These are phyloP conservation scores for Eretmochelys imbricata DNA, from an alignment of 2,113 vertebrate genomes.

Conservation along the genomic window DNA sequence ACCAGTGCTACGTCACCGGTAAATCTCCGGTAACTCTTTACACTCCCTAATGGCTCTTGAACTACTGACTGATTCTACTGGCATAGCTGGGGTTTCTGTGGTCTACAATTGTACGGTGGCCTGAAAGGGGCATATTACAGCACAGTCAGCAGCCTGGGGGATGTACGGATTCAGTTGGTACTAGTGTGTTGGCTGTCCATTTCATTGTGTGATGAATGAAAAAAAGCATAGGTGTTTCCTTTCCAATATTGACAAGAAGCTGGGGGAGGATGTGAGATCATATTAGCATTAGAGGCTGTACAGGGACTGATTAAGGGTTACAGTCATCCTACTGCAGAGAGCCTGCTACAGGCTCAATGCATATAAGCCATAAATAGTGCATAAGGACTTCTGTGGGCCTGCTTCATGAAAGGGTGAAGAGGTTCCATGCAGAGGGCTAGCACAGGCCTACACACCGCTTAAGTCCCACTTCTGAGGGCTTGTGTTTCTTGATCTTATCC, in stretches of 20 bases:
- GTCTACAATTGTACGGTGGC: constrained; percentile 30
- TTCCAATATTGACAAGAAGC: constrained; percentile 1
- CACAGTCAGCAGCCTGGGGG: not conserved
- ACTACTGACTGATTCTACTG: not conserved
- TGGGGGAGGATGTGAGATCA: not conserved
- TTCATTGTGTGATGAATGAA: not conserved
- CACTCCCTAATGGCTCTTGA: not conserved
- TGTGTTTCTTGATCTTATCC: constrained; percentile 47
- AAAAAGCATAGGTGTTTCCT: not conserved
- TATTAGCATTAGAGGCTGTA: not conserved
- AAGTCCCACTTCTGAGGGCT: constrained; percentile 33
- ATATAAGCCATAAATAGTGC: constrained; percentile 12
- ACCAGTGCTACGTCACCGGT: constrained; percentile 42
- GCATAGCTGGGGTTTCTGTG: not conserved
- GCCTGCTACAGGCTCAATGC: not conserved
- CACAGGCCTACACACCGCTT: not conserved
- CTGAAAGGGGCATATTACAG: constrained; percentile 8
- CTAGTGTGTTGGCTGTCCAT: constrained; percentile 33
- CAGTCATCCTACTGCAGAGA: not conserved
- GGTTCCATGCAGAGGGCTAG: not conserved
- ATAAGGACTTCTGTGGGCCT: not conserved
- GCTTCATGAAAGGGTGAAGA: not conserved
- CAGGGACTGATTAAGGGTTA: not conserved
- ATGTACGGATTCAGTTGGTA: not conserved
- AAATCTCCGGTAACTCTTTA: constrained; percentile 42